A percentile compares a stretch with the other conserved stretches of the same genome.
phyloP scores from a whole-genome alignment of 2,113 vertebrate genomes.

The Pao palembangensis region DNA sequence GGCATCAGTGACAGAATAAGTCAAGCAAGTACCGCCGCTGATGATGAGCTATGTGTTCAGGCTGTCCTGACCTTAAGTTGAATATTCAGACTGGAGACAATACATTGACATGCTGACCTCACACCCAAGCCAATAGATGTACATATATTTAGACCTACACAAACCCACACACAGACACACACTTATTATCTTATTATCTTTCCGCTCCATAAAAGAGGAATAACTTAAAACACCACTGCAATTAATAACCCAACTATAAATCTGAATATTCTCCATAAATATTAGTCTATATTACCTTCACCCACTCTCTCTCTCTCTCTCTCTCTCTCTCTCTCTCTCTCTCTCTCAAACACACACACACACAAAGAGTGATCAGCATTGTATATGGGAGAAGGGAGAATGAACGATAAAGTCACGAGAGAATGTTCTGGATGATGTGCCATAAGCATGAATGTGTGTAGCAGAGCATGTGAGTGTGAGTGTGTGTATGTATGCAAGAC shows the following conservation, averaged over 20 bases:
- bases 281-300: constrained; percentile 71
- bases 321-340: constrained; percentile 46
- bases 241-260: constrained; percentile 80
- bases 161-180: constrained; percentile 3
- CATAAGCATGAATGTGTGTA: constrained; percentile 64
- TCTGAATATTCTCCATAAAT: constrained; percentile 77
- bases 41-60: constrained; percentile 54
- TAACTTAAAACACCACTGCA: constrained; percentile 74
- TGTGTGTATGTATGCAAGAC: constrained; percentile 61
- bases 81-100: constrained; percentile 58
- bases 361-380: constrained; percentile 36
- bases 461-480: constrained; percentile 53
- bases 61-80: constrained; percentile 25
- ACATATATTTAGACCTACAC: constrained; percentile 10
- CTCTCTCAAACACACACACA: constrained; percentile 22
- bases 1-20: constrained; percentile 42
- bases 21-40: constrained; percentile 41
- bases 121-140: constrained; percentile 1
- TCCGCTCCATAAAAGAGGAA: constrained; percentile 80
- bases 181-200: constrained; percentile 82
- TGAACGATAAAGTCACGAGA: constrained; percentile 75
- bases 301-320: constrained; percentile 67
- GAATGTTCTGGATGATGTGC: constrained; percentile 76
- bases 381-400: constrained; percentile 63
- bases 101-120: constrained; percentile 59